A percentile compares a stretch with the other conserved stretches of the same genome.
phyloP scores from a whole-genome alignment of 2,797 vertebrate genomes.

The Pelodytes ibericus region DNA sequence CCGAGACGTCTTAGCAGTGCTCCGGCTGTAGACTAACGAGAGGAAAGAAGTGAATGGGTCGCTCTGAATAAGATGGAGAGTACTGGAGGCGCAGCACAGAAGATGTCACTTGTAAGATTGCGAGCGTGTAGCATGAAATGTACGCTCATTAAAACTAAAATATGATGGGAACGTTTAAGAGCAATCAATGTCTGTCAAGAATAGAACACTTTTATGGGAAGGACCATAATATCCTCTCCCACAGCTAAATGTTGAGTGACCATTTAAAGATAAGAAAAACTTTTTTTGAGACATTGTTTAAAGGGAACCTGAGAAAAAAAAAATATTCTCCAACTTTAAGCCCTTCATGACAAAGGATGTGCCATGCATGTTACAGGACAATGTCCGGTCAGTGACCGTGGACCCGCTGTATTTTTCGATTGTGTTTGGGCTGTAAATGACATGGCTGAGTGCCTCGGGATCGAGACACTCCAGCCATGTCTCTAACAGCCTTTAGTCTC shows the following conservation, averaged over 20 bases:
- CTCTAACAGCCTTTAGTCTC: too few species aligned
- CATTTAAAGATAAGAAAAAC: too few species aligned
- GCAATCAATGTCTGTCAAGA: conserved; percentile 33
- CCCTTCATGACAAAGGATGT: too few species aligned
- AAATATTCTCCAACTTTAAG: too few species aligned
- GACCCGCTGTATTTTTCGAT: too few species aligned
- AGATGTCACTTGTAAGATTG: conserved; percentile 20
- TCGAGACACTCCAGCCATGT: too few species aligned
- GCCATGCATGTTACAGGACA: too few species aligned
- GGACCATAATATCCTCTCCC: conserved; percentile 20
- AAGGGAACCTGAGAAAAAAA: too few species aligned
- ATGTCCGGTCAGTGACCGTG: too few species aligned
- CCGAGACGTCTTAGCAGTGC: not conserved
- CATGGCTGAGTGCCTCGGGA: too few species aligned
- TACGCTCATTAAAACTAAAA: conserved; percentile 17
- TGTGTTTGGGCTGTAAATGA: too few species aligned
- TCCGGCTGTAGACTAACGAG: not conserved
- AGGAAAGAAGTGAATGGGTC: conserved; percentile 4
- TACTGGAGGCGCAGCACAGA: not conserved
- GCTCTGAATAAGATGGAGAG: not conserved
- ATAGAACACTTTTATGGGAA: conserved; percentile 40
- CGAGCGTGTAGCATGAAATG: not conserved
- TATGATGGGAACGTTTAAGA: conserved; percentile 34
- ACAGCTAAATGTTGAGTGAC: conserved; percentile 7
- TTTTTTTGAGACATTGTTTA: too few species aligned